Evolutionary conservation across 2,888 invertebrate species (phyloP), one percentile per base, ranked within the genome.

Genomic region (Habroteleia sp.): DNA sequence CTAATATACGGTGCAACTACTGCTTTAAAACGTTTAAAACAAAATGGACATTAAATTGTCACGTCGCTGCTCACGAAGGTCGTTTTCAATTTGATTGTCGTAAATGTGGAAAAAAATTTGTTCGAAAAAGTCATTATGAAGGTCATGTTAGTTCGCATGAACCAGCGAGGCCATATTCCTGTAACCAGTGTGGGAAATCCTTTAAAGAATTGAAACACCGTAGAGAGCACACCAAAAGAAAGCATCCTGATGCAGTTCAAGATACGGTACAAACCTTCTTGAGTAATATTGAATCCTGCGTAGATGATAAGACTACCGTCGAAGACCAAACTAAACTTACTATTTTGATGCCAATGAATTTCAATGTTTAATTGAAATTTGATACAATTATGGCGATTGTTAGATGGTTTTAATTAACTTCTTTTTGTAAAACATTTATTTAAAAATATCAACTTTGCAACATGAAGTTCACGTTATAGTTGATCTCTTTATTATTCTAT

Each of bases 111-210:
- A 89, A 89, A 42, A 85, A 85, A 63, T 89, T 89, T 44, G 87
- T 89, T 0, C 78, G 89, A 1, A 88, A 89, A 60, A 88, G 88
- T 13, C 89, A 89, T 44, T 89, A 87, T 44, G 87, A 89, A 52
- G 85, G 88, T 0, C 89, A 89, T 54, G 81, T 88, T 7, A 82
- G 87, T 3, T 86, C 88, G 0, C 89, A 89, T 58, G 87, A 89
- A 27, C 86, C 87, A 0, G 84, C 87, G 0, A 77, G 89, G 6
- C 89, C 89, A 0, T 89, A 84, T 54, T 83, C 85, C 1, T 89
- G 89, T 73, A 86, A 88, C 13, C 84, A 85, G 20, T 89, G 89
- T 41, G 88, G 88, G 5, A 84, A 87, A 71, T 85, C 87, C 0
- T 89, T 88, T 72, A 88, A 88, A 58, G 87, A 88, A 66, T 68